These are phyloP conservation scores for Argya squamiceps DNA, from an alignment of 2,797 vertebrate genomes.

Conservation along the genomic window DNA sequence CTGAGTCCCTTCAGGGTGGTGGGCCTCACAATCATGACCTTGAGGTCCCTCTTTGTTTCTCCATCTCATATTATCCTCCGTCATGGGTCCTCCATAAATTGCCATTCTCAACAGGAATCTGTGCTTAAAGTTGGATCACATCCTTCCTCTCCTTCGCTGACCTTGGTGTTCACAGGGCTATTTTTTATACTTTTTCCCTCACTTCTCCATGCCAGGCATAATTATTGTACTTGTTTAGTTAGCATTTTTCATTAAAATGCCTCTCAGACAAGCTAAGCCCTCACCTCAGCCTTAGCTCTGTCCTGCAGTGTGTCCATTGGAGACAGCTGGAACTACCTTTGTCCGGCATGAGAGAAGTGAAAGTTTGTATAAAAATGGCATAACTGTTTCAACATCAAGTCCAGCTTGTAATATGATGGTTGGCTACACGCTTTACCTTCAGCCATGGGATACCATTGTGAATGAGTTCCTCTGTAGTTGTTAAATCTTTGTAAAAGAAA, in stretches of 20 bases:
- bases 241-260: neutral
- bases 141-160: neutral
- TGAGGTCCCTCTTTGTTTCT: neutral
- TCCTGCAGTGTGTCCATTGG: neutral
- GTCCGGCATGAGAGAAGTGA: neutral
- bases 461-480: neutral
- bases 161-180: neutral
- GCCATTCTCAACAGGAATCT: neutral
- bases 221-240: neutral
- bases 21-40: fast-evolving
- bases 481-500: neutral
- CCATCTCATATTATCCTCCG: neutral
- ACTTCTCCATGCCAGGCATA: neutral
- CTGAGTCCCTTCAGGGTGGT: neutral
- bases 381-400: neutral
- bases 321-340: neutral
- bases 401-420: neutral
- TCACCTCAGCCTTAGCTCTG: neutral
- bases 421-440: neutral
- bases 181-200: neutral
- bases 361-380: neutral
- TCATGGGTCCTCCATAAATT: neutral
- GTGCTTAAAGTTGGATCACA: neutral
- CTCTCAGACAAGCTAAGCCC: neutral
- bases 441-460: neutral